Percentiles rank a stretch among this genome's conserved stretches.
phyloP scores from a whole-genome alignment of 2,113 vertebrate genomes.

The Jacana jacana region DNA sequence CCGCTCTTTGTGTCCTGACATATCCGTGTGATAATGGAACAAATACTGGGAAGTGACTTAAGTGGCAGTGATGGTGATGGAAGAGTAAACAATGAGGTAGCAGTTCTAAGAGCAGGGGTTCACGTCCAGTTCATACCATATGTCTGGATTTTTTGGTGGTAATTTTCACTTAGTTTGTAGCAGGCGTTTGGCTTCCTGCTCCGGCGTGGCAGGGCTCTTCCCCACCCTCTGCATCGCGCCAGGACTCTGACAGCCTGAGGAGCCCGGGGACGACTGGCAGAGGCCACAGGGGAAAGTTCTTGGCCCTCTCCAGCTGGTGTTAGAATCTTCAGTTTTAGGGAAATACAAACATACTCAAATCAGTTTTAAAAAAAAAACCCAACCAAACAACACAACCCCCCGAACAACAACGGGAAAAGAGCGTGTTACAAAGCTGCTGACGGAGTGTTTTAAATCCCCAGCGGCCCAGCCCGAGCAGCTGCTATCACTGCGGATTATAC shows the following conservation, averaged over 20 bases:
- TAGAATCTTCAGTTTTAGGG: neutral
- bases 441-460: constrained; percentile 31
- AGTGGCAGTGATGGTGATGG: neutral
- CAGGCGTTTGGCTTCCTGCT: constrained; percentile 50
- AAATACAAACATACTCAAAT: neutral
- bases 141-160: neutral
- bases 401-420: neutral
- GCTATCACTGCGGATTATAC: constrained; percentile 57
- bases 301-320: neutral
- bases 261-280: neutral
- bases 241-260: neutral
- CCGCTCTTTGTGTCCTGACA: neutral
- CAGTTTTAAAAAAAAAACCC: too few species aligned
- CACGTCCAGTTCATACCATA: constrained; percentile 28
- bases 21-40: neutral
- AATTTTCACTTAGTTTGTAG: constrained; percentile 12
- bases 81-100: constrained; percentile 48
- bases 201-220: neutral
- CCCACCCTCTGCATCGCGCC: neutral
- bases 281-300: neutral
- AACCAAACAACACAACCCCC: neutral
- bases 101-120: constrained; percentile 9
- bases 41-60: neutral
- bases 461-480: constrained; percentile 52
- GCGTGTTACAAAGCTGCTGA: constrained; percentile 12